These are phyloP conservation scores for Meles meles DNA, from an alignment of 2,113 vertebrate genomes.

Conservation along the genomic window DNA sequence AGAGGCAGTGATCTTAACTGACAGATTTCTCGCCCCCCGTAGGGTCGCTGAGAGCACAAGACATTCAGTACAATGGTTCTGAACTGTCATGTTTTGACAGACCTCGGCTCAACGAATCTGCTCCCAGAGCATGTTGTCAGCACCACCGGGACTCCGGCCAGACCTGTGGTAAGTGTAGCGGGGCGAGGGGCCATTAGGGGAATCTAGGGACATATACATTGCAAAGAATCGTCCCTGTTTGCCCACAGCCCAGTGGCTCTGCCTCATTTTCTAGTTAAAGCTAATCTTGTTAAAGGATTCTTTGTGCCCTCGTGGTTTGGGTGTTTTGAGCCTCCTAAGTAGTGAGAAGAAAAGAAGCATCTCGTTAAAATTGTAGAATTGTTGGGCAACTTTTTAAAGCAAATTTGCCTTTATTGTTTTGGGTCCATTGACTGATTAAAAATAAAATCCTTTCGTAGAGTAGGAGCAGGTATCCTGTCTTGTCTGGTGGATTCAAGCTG, in stretches of 20 bases:
- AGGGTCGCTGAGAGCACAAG: constrained; percentile 90
- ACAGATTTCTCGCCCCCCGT: background rate
- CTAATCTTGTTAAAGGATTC: background rate
- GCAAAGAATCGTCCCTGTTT: background rate
- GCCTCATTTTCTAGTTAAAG: background rate
- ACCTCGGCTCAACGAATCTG: constrained; percentile 81
- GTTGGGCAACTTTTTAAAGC: background rate
- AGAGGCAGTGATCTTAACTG: background rate
- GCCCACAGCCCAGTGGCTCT: background rate
- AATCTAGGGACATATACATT: background rate
- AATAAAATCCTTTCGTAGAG: background rate
- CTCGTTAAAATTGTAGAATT: background rate
- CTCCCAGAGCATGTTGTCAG: constrained; percentile 87
- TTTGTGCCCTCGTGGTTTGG: accelerated
- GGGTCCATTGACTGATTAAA: background rate
- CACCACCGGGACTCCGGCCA: constrained; percentile 86
- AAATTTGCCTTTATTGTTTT: background rate
- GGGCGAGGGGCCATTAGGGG: background rate
- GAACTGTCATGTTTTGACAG: constrained; percentile 92
- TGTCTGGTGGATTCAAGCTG: background rate
- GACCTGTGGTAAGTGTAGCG: constrained; percentile 85
- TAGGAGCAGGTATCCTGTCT: background rate
- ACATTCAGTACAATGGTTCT: constrained; percentile 88
- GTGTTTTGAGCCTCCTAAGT: background rate
- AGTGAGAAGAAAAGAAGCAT: background rate